Percentiles rank a stretch among this genome's conserved stretches.
Evolutionary conservation across 2,113 vertebrate species (phyloP).

Genomic region (Crotalus viridis): DNA sequence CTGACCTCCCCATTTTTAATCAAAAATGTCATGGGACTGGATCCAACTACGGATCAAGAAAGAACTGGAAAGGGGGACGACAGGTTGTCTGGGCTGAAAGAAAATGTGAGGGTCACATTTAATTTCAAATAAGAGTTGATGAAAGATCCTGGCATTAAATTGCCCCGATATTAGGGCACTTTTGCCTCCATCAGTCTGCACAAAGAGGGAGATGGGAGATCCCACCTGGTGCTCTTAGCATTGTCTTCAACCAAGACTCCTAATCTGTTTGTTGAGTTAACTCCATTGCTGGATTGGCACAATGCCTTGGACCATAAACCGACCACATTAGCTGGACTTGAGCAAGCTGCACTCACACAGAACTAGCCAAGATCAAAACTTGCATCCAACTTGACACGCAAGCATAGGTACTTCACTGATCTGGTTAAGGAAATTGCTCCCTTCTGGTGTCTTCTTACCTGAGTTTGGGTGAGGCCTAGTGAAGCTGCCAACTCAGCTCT

Average conservation of each 20-base stretch:
- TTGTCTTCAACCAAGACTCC: not conserved
- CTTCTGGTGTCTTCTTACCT: constrained; percentile 71
- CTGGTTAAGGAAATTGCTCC: not conserved
- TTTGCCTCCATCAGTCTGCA: not conserved
- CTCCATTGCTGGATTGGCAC: not conserved
- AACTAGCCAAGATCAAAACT: not conserved
- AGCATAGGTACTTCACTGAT: not conserved
- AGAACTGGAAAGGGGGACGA: too few relatives aligned
- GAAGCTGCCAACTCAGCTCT: constrained; percentile 95
- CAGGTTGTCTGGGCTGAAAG: not conserved
- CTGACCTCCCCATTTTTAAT: not conserved
- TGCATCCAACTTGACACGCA: not conserved
- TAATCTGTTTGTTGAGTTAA: not conserved
- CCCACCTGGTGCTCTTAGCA: not conserved
- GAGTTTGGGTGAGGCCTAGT: constrained; percentile 94
- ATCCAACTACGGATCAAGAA: not conserved
- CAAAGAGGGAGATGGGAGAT: not conserved
- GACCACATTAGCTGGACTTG: not conserved
- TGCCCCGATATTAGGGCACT: not conserved
- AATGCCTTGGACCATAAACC: not conserved
- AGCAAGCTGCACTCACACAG: not conserved
- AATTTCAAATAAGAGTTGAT: not conserved
- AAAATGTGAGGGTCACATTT: not conserved
- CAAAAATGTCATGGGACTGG: not conserved
- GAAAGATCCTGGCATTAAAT: not conserved